These are phyloP conservation scores for Diacarnus erythraeanus DNA, from an alignment of 37 sponge, comb jelly and placozoan species.

Conservation along the genomic window DNA sequence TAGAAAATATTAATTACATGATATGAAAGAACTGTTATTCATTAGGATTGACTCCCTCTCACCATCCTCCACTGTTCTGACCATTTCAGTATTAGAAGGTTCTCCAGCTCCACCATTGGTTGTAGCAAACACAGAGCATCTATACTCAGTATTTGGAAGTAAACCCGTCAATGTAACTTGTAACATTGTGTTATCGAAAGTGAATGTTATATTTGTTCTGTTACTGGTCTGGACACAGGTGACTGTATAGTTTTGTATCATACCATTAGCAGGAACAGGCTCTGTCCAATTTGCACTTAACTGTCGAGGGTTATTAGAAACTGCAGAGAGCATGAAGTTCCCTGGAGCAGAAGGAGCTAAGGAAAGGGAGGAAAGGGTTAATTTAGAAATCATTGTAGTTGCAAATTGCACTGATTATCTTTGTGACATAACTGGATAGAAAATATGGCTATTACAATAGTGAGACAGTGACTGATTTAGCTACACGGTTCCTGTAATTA, in stretches of 20 bases:
- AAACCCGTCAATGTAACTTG: conserved; percentile 16
- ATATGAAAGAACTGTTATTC: too few species aligned
- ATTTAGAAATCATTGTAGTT: too few species aligned
- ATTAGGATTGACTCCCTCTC: too few species aligned
- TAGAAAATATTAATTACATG: too few species aligned
- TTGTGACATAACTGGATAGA: too few species aligned
- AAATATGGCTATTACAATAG: too few species aligned
- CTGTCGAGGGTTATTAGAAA: neutral
- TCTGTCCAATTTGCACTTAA: conserved; percentile 22
- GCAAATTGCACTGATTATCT: too few species aligned
- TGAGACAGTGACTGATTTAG: too few species aligned
- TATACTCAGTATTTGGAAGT: conserved; percentile 42
- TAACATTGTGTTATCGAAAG: too few species aligned
- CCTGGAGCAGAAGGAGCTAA: neutral
- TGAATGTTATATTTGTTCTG: too few species aligned
- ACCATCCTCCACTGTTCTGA: conserved; percentile 41
- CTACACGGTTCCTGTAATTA: too few species aligned
- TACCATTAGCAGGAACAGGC: conserved; percentile 43
- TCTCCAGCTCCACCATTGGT: conserved; percentile 51
- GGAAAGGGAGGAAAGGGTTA: neutral
- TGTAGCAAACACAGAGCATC: conserved; percentile 49
- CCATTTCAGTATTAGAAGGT: conserved; percentile 5
- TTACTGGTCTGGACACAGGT: neutral
- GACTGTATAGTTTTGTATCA: conserved; percentile 44
- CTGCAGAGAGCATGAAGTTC: conserved; percentile 1